These are phyloP conservation scores for Epinephelus fuscoguttatus DNA, from an alignment of 2,113 vertebrate species.

Conservation along the genomic window DNA sequence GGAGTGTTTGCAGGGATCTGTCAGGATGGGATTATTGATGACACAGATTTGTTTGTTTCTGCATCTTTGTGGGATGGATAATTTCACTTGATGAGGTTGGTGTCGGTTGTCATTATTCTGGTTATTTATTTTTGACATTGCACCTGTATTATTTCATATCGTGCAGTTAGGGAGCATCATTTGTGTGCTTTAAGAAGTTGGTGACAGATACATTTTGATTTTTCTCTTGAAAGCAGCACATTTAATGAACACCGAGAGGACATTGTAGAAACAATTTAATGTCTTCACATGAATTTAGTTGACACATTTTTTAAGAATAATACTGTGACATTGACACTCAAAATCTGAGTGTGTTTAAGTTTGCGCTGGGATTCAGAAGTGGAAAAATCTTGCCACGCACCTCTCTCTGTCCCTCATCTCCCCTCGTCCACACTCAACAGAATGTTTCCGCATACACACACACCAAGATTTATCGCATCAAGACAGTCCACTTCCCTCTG, in stretches of 20 bases:
- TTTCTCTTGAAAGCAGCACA: background rate
- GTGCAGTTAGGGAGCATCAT: background rate
- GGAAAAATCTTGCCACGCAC: background rate
- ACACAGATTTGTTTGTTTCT: slow-evolving; percentile 39
- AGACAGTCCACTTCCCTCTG: slow-evolving; percentile 61
- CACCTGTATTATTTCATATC: background rate
- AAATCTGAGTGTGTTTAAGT: background rate
- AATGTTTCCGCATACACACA: slow-evolving; percentile 54
- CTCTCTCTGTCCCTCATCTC: slow-evolving; percentile 41
- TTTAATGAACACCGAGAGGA: background rate
- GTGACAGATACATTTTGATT: background rate
- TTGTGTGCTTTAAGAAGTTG: background rate
- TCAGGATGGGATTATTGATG: slow-evolving; percentile 59
- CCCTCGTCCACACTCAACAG: slow-evolving; percentile 67
- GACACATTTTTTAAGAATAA: background rate
- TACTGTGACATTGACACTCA: background rate
- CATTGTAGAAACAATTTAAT: background rate
- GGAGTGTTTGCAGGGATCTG: slow-evolving; percentile 63
- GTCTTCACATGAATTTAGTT: background rate
- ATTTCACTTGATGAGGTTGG: slow-evolving; percentile 70
- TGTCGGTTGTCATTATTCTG: background rate
- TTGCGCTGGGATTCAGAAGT: background rate
- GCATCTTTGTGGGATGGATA: slow-evolving; percentile 52
- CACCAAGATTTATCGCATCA: slow-evolving; percentile 68
- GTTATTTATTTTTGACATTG: background rate